Base-by-base conservation (phyloP, 2,888 invertebrate genomes). In the Molorchus minor region DNA sequence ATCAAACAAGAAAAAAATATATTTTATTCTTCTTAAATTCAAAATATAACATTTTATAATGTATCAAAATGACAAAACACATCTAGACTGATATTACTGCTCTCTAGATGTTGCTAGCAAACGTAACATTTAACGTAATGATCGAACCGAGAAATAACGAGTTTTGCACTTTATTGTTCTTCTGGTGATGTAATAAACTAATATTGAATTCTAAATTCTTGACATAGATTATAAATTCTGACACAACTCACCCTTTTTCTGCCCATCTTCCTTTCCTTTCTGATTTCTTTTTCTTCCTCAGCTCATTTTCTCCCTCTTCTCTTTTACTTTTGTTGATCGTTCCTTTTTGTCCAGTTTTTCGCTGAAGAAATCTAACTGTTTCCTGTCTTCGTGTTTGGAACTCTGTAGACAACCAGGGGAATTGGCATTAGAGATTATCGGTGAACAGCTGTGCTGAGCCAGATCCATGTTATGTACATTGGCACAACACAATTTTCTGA, bases 231-330 rank as follows among this genome's bases (percentile, higher is more conserved):
- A 7, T 13, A n/a, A 16, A 17, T 33, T n/a, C 10, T 21, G 21
- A 46, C 29, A 36, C 10, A 51, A 64, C 84, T 82, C 82, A 91
- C 91, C 83, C 93, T 85, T 79, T 93, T 93, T 19, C 92, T 85
- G 53, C 88, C 90, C 75, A 91, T 82, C 82, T 92, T 93, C 76
- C 92, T 86, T 80, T 93, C 93, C 81, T 90, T 91, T 68, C 92
- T 86, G 8, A 87, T 80, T 79, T 93, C 93, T 75, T 92, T 88
- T 73, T 92, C 92, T 77, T 92, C 92, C 62, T 92, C 91, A n/a
- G 49, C 87, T 88, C 46, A 90, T 82, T 82, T 89, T 84, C 77
- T 86, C 82, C 79, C 88, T 70, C 71, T 85, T 84, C 62, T 85
- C 85, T 77, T 85, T 86, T 56, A 78, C 71, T 72, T 83, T 84